Conservation (phyloP, 2,113 vertebrate genomes). For the Verasper variegatus region DNA sequence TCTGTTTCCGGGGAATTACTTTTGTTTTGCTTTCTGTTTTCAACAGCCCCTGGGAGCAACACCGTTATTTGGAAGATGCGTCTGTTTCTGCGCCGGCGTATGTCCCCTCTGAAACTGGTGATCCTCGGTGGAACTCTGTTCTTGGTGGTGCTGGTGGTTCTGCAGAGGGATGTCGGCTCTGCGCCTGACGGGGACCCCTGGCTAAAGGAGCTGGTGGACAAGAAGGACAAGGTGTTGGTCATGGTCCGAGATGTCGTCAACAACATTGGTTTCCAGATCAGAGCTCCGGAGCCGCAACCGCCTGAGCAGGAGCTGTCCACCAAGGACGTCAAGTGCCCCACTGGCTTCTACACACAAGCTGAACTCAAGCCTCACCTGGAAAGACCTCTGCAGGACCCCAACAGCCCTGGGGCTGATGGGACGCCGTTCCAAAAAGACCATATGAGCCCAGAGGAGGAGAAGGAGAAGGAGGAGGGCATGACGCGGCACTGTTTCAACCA, state of each 20-base stretch:
- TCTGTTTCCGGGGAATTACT: not conserved
- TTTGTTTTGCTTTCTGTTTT: not conserved
- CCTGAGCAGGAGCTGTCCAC: slow-evolving; percentile 51
- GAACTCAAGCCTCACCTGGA: slow-evolving; percentile 90
- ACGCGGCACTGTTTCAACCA: slow-evolving; percentile 97
- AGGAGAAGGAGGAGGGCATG: slow-evolving; percentile 90
- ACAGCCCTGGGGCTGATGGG: slow-evolving; percentile 85
- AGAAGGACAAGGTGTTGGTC: slow-evolving; percentile 86
- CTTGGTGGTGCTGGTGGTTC: slow-evolving; percentile 89
- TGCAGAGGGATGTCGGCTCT: slow-evolving; percentile 85
- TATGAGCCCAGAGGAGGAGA: slow-evolving; percentile 85
- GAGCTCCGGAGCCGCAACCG: slow-evolving; percentile 80
- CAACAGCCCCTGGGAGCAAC: slow-evolving; percentile 21
- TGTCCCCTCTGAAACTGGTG: slow-evolving; percentile 88
- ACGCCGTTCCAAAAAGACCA: slow-evolving; percentile 83
- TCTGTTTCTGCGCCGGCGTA: slow-evolving; percentile 82
- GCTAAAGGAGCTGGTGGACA: slow-evolving; percentile 87
- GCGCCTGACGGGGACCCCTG: slow-evolving; percentile 84
- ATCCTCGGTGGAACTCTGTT: slow-evolving; percentile 82
- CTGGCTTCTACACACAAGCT: slow-evolving; percentile 85
- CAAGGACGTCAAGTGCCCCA: slow-evolving; percentile 76
- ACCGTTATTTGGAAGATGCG: slow-evolving; percentile 78
- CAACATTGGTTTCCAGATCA: slow-evolving; percentile 92
- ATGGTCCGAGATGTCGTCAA: slow-evolving; percentile 90
- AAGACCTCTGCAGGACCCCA: slow-evolving; percentile 87